phyloP scores from a whole-genome alignment of 2,888 invertebrate genomes.

The Lampropteryx suffumata region DNA sequence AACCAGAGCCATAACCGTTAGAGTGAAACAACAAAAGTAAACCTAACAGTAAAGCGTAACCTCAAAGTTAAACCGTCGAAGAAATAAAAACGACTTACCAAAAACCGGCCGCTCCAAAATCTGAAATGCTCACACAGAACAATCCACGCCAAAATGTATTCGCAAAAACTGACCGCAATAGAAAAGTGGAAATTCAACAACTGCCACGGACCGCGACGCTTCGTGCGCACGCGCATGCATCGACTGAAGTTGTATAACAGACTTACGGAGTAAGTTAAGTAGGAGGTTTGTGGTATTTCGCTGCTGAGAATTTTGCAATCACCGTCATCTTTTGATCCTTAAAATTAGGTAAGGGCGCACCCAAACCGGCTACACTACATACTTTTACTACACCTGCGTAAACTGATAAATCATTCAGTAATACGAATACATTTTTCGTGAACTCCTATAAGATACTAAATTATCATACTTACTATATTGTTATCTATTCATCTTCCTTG shows the following conservation, averaged over 20 bases:
- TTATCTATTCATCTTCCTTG: too few relatives aligned
- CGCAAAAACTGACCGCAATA: conserved; percentile 22
- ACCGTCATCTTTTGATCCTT: conserved; percentile 11
- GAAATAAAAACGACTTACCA: conserved; percentile 5
- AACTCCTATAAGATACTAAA: too few relatives aligned
- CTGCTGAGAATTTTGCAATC: conserved; percentile 17
- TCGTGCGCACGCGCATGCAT: conserved; percentile 46
- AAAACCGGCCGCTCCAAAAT: conserved; percentile 14
- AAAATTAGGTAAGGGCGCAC: conserved; percentile 8
- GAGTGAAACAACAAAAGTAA: too few relatives aligned
- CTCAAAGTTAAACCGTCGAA: not conserved
- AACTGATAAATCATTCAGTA: too few relatives aligned
- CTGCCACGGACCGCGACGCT: conserved; percentile 45
- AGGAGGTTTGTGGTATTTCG: conserved; percentile 37
- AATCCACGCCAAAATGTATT: conserved; percentile 9
- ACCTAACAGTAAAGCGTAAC: too few relatives aligned
- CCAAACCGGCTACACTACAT: conserved; percentile 7
- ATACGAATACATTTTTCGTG: too few relatives aligned
- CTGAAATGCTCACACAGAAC: conserved; percentile 10
- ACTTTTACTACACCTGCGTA: not conserved
- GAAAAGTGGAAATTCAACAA: conserved; percentile 46
- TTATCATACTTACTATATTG: too few relatives aligned
- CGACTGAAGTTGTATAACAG: conserved; percentile 56
- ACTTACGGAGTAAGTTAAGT: conserved; percentile 39
- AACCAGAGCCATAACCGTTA: too few relatives aligned